phyloP scores from a whole-genome alignment of 2,888 invertebrate genomes.

The Lasioglossum lativentre region DNA sequence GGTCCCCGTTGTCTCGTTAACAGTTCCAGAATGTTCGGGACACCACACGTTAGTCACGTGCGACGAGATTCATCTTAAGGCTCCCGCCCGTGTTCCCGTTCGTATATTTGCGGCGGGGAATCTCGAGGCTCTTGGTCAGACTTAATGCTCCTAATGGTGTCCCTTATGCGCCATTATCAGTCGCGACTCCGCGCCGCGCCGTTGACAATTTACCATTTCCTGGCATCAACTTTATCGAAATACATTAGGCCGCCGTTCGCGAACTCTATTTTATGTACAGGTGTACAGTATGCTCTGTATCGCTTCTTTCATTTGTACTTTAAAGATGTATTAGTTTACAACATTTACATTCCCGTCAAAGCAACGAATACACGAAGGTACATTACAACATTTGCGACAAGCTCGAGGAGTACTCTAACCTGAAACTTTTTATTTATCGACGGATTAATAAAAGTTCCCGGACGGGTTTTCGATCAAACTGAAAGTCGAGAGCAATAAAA shows the following conservation, averaged over 20 bases:
- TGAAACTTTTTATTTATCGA: background rate
- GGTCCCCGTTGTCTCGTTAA: conserved; percentile 59
- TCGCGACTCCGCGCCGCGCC: conserved; percentile 71
- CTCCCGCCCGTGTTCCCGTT: conserved; percentile 35
- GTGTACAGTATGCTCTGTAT: too few species aligned
- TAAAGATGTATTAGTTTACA: too few species aligned
- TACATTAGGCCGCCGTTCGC: conserved; percentile 64
- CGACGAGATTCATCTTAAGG: conserved; percentile 59
- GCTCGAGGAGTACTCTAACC: background rate
- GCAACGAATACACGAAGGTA: too few species aligned
- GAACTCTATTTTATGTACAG: conserved; percentile 32
- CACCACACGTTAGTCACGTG: conserved; percentile 48
- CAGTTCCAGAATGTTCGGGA: conserved; percentile 39
- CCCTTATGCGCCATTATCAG: conserved; percentile 77
- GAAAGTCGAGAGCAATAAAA: conserved; percentile 8
- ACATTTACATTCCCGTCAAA: too few species aligned
- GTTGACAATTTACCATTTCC: conserved; percentile 63
- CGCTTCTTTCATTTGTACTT: too few species aligned
- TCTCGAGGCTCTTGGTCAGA: conserved; percentile 73
- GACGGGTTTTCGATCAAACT: background rate
- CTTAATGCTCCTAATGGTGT: conserved; percentile 78
- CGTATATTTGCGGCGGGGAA: conserved; percentile 44
- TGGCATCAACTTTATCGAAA: conserved; percentile 70
- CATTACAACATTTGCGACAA: too few species aligned
- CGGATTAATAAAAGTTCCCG: conserved; percentile 20